Percentiles rank a stretch among this genome's conserved stretches.
Conservation (phyloP, 2,888 invertebrate genomes). For the Apeira syringaria region DNA sequence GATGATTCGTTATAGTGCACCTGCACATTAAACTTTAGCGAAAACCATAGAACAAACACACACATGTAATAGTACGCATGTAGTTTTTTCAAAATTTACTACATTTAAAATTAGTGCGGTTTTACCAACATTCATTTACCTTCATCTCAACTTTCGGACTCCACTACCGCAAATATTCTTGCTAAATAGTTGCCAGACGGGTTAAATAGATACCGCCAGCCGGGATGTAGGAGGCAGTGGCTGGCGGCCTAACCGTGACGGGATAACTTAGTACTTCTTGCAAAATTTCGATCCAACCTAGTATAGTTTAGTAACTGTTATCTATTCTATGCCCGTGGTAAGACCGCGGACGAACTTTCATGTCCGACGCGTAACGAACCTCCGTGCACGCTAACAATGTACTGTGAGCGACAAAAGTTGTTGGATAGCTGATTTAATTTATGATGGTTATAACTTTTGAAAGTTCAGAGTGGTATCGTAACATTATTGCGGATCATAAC, state of each 20-base stretch:
- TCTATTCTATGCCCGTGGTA: constrained; percentile 6
- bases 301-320: background rate
- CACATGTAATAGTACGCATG: no score
- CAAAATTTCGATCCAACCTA: constrained; percentile 37
- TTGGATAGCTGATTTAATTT: background rate
- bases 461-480: no score
- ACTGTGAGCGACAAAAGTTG: constrained; percentile 4
- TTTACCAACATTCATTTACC: no score
- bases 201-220: background rate
- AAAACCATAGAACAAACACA: no score
- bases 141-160: background rate
- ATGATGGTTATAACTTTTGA: background rate
- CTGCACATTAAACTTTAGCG: no score
- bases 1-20: no score
- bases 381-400: constrained; percentile 30
- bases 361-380: constrained; percentile 53
- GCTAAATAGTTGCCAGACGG: constrained; percentile 6
- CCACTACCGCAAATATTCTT: background rate
- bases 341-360: constrained; percentile 39
- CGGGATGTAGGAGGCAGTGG: constrained; percentile 2
- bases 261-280: constrained; percentile 36
- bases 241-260: constrained; percentile 19
- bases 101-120: no score
- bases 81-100: no score
- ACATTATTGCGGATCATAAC: no score